Percentiles rank a stretch among this genome's conserved stretches.
Evolutionary conservation across 2,113 vertebrate species (phyloP).

Genomic region (Manacus vitellinus): DNA sequence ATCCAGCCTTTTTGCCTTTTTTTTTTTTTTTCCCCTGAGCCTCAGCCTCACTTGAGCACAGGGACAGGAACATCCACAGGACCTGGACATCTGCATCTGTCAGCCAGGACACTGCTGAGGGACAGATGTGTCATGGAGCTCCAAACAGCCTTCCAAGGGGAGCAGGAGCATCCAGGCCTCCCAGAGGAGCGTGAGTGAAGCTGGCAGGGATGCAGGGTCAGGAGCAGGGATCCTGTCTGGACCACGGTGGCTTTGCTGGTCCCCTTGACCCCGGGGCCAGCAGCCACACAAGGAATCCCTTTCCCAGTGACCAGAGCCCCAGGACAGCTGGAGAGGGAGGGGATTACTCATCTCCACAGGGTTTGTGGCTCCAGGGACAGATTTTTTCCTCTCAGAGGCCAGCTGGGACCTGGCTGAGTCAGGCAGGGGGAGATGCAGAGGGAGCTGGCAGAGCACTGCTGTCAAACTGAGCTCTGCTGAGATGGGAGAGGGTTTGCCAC

Average conservation of each 20-base stretch:
- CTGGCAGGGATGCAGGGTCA: fast-evolving
- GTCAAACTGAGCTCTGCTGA: background rate
- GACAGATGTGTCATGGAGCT: background rate
- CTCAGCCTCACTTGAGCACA: background rate
- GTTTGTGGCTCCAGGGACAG: background rate
- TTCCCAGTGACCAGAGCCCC: background rate
- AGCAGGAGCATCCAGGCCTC: background rate
- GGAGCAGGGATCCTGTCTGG: background rate
- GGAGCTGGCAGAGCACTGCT: background rate
- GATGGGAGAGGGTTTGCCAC: background rate
- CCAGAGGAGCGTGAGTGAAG: background rate
- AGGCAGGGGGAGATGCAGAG: background rate
- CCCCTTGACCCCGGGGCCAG: background rate
- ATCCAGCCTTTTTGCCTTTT: background rate
- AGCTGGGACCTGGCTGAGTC: background rate
- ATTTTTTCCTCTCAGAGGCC: background rate
- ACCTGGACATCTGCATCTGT: background rate
- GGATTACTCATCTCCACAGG: background rate
- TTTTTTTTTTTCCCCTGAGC: background rate
- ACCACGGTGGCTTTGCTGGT: background rate
- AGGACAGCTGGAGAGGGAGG: background rate
- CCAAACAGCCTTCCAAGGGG: background rate
- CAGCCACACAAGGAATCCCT: background rate
- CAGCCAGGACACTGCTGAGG: background rate
- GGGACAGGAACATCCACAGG: fast-evolving